Evolutionary conservation across 2,113 vertebrate genomes (phyloP).

Genomic region (Motacilla alba): DNA sequence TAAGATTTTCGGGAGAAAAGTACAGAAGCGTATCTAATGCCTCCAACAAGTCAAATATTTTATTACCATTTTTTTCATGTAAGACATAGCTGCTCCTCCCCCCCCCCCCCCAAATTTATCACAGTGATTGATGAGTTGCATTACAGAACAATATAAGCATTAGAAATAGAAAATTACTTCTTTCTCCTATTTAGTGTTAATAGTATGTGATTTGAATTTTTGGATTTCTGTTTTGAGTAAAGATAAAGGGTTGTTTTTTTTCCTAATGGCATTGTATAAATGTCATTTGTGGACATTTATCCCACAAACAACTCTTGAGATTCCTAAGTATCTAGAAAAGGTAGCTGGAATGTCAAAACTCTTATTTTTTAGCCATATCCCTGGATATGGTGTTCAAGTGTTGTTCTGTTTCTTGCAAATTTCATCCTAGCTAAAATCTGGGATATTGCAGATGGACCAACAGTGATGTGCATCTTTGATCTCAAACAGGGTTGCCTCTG

Average conservation of each 20-base stretch:
- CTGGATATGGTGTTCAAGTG: conserved; percentile 33
- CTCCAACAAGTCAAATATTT: neutral
- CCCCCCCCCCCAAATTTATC: neutral
- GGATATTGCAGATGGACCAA: conserved; percentile 29
- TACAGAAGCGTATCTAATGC: neutral
- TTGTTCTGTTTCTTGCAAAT: conserved; percentile 50
- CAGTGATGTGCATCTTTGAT: conserved; percentile 63
- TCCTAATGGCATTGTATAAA: neutral
- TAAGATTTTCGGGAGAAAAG: neutral
- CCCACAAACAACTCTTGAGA: neutral
- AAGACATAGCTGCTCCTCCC: neutral
- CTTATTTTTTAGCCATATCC: neutral
- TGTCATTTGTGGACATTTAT: neutral
- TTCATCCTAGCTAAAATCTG: conserved; percentile 43
- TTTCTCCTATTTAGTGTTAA: neutral
- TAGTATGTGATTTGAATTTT: neutral
- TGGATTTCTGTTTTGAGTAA: neutral
- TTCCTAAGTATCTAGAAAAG: neutral
- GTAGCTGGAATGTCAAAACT: neutral
- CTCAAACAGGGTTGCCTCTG: conserved; percentile 50
- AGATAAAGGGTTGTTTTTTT: neutral
- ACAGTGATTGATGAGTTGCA: neutral
- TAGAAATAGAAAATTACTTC: neutral
- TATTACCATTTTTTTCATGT: neutral
- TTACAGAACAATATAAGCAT: neutral